Evolutionary conservation across 1,140 invertebrate genomes (phyloP), one percentile per base, ranked within the genome.

Genomic region (Rhopalosiphum maidis): DNA sequence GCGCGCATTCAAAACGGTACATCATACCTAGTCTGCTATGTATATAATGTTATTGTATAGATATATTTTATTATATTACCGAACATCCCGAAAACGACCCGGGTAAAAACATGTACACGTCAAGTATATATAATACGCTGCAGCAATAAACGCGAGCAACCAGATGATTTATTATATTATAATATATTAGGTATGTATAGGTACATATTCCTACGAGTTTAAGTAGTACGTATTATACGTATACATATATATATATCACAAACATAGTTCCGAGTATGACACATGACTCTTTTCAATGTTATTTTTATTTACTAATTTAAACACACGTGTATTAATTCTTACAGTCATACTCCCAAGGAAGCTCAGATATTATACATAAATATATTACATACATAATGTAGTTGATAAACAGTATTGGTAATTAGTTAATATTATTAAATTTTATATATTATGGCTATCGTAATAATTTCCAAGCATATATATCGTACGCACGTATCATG

Each of bases 91-190:
- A 68, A 30, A 68, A 68, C 60, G n/a, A 68, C 60, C 60, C 8
- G 25, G 60, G 30, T 25, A 83, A 43, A 43, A 85, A 85, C 35
- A 11, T 85, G 83, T 85, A 41, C 41, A 85, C 37, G 83, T 85
- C 83, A 30, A 43, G 60, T 68, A 85, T 37, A 30, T 68, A 83
- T 43, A 48, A 46, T 87, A 48, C 82, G 3, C 41, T 41, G 82
- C 8, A 21, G 43, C 43, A 35, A 87, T 87, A 46, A 30, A 87
- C 85, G 82, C 23, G 8, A 9, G 22, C 41, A 4, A 25, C 30
- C 23, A 11, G 85, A 43, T 46, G 85, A 87, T 46, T 48, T 87
- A 87, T 86, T 86, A 30, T 87, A 87, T 86, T 86, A 46, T 87
- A 46, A 8, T 30, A 43, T 60, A 55, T 55, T 55, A 25, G 23